phyloP scores from a whole-genome alignment of 2,113 vertebrate genomes.

The Taurulus bubalis region DNA sequence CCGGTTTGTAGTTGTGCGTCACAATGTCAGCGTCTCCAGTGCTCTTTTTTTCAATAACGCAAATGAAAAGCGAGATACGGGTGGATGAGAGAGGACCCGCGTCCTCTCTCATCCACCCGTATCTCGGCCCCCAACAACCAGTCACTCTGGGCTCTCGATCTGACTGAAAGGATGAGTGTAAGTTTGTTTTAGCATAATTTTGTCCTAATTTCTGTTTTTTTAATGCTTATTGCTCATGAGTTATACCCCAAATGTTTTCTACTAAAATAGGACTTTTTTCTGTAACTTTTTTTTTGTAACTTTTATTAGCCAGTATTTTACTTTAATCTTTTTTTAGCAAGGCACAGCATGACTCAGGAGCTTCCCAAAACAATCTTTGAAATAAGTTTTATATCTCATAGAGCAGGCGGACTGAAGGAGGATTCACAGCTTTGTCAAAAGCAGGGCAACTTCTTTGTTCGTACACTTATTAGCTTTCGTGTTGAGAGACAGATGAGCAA shows the following conservation, averaged over 20 bases:
- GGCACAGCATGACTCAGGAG: conserved; percentile 1
- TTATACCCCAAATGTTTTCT: no score
- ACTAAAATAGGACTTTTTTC: no score
- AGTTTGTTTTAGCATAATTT: no score
- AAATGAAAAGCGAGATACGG: conserved; percentile 23
- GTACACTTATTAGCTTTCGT: neutral
- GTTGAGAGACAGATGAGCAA: neutral
- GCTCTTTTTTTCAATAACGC: conserved; percentile 53
- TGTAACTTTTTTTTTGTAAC: no score
- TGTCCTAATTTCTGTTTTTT: no score
- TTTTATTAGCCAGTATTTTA: neutral
- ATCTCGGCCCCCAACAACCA: conserved; percentile 23
- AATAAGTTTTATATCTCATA: no score
- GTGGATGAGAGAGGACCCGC: neutral
- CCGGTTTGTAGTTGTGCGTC: conserved; percentile 32
- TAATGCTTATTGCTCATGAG: no score
- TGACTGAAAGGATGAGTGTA: conserved; percentile 48
- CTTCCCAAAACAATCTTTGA: conserved; percentile 21
- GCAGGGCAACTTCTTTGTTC: neutral
- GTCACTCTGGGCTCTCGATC: conserved; percentile 52
- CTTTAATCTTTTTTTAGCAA: no score
- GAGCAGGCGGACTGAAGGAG: neutral
- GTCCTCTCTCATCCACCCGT: no score
- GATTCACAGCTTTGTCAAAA: neutral
- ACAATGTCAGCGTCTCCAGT: conserved; percentile 6